Base-by-base conservation (phyloP, 2,797 vertebrate species). In the Gallirallus australis region DNA sequence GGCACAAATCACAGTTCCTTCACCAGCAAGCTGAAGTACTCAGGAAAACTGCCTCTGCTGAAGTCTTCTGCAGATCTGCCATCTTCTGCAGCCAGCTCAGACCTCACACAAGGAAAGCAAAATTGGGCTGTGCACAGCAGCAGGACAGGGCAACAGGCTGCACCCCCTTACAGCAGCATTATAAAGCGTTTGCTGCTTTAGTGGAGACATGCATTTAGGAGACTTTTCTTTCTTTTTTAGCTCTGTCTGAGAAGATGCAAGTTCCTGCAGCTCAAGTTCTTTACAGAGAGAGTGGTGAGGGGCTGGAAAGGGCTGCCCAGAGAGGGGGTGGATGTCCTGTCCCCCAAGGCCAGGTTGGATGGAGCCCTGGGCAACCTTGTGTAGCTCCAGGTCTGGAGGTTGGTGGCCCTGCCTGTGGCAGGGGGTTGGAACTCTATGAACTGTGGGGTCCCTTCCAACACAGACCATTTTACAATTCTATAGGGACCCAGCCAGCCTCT, bases 41-140 rank as follows among this genome's bases (percentile, higher is more conserved):
- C n/a, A 15, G 39, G 27, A 59, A 64, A 40, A 37, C 5, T 15
- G 9, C n/a, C 35, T 48, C 52, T 9, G 23, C 47, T 25, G 75
- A 70, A 75, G 25, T 54, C 11, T 80, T 42, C 28, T 18, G 30
- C 53, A 54, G 53, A 18, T 54, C 19, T 48, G 45, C 45, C 3
- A 1, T 24, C 42, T 39, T 13, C 69, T 40, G 50, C 50, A 47
- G 61, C 80, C 24, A 73, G 30, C 20, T 69, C n/a, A 52, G 37
- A 33, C 4, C 4, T 20, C 1, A 0, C 6, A 11, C 0, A 14
- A 73, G 50, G 13, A 4, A 33, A 40, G 37, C 48, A 52, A 35
- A 54, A 1, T 28, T 7, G 28, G 40, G 53, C 35, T 24, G 35
- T 18, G 57, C 1, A 0, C 7, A 23, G 10, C 53, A 47, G 66